phyloP scores from a whole-genome alignment of 2,113 vertebrate genomes.

The Anarrhichthys ocellatus region DNA sequence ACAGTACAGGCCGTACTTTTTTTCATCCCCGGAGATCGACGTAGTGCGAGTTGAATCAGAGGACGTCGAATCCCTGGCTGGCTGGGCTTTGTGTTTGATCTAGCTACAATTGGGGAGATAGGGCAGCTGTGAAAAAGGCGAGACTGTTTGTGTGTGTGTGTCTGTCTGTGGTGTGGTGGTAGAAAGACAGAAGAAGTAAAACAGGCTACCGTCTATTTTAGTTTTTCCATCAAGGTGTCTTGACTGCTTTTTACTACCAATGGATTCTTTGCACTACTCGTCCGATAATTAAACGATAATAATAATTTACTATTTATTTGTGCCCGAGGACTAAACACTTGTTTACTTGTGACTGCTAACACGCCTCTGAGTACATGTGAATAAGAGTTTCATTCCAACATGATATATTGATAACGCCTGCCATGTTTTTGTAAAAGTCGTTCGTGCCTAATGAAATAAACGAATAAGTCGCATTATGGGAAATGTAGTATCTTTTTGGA shows the following conservation, averaged over 20 bases:
- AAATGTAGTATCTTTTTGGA: background rate
- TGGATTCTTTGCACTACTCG: conserved; percentile 2
- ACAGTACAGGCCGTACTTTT: background rate
- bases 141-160: background rate
- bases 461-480: background rate
- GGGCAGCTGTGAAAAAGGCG: conserved; percentile 15
- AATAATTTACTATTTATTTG: conserved; percentile 11
- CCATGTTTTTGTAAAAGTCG: background rate
- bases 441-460: too few species aligned
- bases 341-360: conserved; percentile 23
- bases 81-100: conserved; percentile 40
- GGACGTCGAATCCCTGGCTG: conserved; percentile 25
- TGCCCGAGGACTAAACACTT: background rate
- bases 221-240: conserved; percentile 26
- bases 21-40: background rate
- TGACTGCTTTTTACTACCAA: background rate
- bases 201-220: conserved; percentile 24
- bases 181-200: conserved; percentile 1
- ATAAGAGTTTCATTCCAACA: background rate
- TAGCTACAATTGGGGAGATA: conserved; percentile 35
- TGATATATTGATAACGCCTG: background rate
- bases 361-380: background rate
- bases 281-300: conserved; percentile 9
- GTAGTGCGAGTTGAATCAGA: conserved; percentile 29
- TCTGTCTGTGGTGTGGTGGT: background rate